These are phyloP conservation scores for Drosophila neocordata DNA, from an alignment of 1,140 invertebrate species.

Conservation along the genomic window DNA sequence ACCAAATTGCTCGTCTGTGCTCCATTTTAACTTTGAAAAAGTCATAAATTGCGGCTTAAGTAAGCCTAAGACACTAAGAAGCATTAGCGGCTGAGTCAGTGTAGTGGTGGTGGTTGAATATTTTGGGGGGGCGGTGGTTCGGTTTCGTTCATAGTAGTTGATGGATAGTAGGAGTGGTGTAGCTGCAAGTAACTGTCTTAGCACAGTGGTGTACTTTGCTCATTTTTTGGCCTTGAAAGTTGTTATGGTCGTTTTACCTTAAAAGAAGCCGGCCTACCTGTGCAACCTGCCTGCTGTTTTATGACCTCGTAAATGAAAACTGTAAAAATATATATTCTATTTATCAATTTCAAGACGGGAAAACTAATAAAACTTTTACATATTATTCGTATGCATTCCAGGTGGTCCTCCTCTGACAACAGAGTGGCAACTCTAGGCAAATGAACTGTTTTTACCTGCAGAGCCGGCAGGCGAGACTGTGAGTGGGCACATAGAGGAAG, in stretches of 20 bases:
- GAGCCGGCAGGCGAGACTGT: slow-evolving; percentile 26
- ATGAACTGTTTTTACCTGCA: slow-evolving; percentile 78
- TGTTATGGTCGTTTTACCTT: slow-evolving; percentile 37
- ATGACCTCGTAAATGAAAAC: slow-evolving; percentile 40
- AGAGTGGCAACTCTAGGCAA: slow-evolving; percentile 69
- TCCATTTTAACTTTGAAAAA: slow-evolving; percentile 51
- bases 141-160: neutral
- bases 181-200: neutral
- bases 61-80: slow-evolving; percentile 13
- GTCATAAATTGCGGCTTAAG: slow-evolving; percentile 61
- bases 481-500: slow-evolving; percentile 1
- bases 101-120: neutral
- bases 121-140: neutral
- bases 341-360: neutral
- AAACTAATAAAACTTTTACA: slow-evolving; percentile 52
- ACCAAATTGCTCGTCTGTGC: slow-evolving; percentile 2
- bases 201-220: slow-evolving; percentile 7
- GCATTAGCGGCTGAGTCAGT: neutral
- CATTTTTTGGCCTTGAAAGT: slow-evolving; percentile 51
- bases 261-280: slow-evolving; percentile 12
- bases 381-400: slow-evolving; percentile 55
- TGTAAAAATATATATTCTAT: slow-evolving; percentile 33
- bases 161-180: neutral
- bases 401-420: slow-evolving; percentile 53
- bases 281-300: slow-evolving; percentile 28